Conservation (phyloP, 35 echinoderm and acorn worm genomes). For the Eucidaris tribuloides region DNA sequence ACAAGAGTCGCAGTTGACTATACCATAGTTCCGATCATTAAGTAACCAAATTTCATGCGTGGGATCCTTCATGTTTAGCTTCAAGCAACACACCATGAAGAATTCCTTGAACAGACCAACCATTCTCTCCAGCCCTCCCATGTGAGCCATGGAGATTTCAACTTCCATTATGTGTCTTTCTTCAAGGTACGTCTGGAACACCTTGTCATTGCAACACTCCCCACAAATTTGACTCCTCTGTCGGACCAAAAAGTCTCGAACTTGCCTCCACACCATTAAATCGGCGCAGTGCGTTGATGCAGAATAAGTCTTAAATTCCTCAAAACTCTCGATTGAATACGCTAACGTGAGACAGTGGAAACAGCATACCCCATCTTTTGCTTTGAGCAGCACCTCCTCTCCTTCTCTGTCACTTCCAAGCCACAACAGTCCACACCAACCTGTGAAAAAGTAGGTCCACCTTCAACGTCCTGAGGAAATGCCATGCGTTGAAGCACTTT, state of each 20-base stretch:
- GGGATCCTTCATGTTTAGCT: no score
- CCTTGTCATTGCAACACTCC: conserved; percentile 44
- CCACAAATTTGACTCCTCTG: conserved; percentile 52
- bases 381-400: conserved; percentile 22
- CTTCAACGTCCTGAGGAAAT: conserved; percentile 37
- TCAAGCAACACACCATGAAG: no score
- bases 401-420: conserved; percentile 31
- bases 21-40: conserved; percentile 50
- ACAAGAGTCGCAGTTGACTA: conserved; percentile 51
- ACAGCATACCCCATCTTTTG: conserved; percentile 65
- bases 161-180: conserved; percentile 27
- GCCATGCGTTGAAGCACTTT: conserved; percentile 40
- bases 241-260: conserved; percentile 37
- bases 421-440: conserved; percentile 62
- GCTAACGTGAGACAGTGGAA: conserved; percentile 52
- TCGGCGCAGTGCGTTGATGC: conserved; percentile 62
- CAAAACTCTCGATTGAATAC: conserved; percentile 56
- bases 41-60: conserved; percentile 49
- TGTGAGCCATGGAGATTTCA: conserved; percentile 40
- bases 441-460: conserved; percentile 53
- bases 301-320: conserved; percentile 46
- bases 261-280: conserved; percentile 51
- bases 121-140: conserved; percentile 44
- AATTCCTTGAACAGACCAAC: no score
- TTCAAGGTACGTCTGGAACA: conserved; percentile 13